phyloP scores from a whole-genome alignment of 2,113 vertebrate species.

The Plectropomus leopardus region DNA sequence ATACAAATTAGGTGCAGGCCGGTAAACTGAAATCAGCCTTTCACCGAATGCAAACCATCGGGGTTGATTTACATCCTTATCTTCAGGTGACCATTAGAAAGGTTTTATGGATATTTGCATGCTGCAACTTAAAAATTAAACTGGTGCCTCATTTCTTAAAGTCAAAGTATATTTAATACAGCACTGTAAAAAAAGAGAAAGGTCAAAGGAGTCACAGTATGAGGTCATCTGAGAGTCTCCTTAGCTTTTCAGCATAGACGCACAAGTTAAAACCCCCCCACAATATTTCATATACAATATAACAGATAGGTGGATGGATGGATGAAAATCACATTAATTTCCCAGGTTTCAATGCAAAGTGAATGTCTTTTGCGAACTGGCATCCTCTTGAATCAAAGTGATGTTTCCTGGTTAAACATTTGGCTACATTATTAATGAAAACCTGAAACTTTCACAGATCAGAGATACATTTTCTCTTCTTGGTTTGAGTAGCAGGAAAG shows the following conservation, averaged over 20 bases:
- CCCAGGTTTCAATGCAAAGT: background rate
- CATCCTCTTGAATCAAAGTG: background rate
- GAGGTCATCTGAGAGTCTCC: background rate
- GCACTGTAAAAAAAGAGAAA: background rate
- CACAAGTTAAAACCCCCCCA: background rate
- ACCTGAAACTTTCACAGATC: background rate
- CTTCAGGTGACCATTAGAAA: background rate
- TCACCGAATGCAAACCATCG: background rate
- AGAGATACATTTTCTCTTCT: background rate
- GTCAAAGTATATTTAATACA: background rate
- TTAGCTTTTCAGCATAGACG: background rate
- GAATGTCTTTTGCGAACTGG: background rate
- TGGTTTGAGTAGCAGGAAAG: background rate
- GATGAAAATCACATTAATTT: background rate
- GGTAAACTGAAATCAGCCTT: background rate
- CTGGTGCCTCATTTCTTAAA: background rate
- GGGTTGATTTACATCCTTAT: constrained; percentile 45
- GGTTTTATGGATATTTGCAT: constrained; percentile 29
- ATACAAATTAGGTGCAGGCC: background rate
- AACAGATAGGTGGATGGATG: background rate
- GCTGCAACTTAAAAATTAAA: background rate
- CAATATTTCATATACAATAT: background rate
- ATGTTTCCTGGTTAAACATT: background rate
- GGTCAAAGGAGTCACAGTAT: background rate
- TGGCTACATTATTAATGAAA: background rate